Evolutionary conservation across 2,888 invertebrate species (phyloP), one percentile per base, ranked within the genome.

Genomic region (Brachyopa scutellaris): DNA sequence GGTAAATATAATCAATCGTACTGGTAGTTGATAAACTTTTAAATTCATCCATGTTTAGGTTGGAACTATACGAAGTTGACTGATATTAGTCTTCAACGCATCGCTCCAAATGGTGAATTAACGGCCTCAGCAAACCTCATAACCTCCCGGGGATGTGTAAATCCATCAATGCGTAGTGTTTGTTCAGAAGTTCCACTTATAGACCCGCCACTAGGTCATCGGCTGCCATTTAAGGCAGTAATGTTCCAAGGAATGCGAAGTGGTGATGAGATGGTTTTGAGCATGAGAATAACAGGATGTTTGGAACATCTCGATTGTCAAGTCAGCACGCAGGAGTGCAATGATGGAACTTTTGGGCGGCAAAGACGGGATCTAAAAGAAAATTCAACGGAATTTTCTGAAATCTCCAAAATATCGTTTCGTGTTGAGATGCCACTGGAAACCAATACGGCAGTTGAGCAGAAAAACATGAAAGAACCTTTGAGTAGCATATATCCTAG

Each of bases 241-340:
- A 91, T 93, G 90, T 93, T 93, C 85, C 92, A 93, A 76, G 93
- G 92, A 9, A 92, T 93, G 91, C 90, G 88, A 15, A 92, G 92
- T 84, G 92, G 92, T 1, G 93, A 93, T 67, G 92, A 92, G 84
- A 90, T 93, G 88, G 87, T 92, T 1, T 87, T 93, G 82, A 92
- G 91, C 42, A 92, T 93, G 77, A 91, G 91, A 76, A 90, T 93
- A 77, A 89, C 91, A 0, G 93, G 92, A 0, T 93, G 93, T 80
- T 77, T 93, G 40, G 92, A 92, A 67, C 87, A 90, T 0, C 88
- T 88, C 1, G 93, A 93, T 85, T 93, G 93, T 84, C 87, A 88
- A 69, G 87, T 90, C 0, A 86, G 86, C 31, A 11, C 74, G 0
- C 86, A 88, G 36, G 86, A 88, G 23, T 90, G 90, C 21, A 85